Evolutionary conservation across 2,888 invertebrate genomes (phyloP).

Genomic region (Leptura quadrifasciata): DNA sequence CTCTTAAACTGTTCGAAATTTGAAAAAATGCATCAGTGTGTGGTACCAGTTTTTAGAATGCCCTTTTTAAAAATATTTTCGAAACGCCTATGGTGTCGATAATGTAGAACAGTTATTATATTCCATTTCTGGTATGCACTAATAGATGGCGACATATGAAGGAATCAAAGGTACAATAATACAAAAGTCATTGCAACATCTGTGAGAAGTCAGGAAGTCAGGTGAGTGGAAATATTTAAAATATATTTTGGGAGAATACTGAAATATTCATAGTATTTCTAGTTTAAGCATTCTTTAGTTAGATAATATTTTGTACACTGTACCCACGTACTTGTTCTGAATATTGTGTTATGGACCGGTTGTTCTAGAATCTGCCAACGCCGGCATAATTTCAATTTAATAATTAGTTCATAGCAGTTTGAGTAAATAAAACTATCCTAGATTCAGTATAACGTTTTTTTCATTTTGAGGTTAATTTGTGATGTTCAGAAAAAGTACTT

Average conservation of each 20-base stretch:
- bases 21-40: no score
- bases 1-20: no score
- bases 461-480: background rate
- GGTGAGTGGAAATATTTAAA: conserved; percentile 3
- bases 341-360: background rate
- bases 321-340: background rate
- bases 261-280: background rate
- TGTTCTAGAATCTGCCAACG: background rate
- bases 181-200: background rate
- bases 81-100: background rate
- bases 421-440: background rate
- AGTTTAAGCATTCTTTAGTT: background rate
- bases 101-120: background rate
- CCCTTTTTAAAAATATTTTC: background rate
- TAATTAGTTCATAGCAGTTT: background rate
- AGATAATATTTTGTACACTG: background rate
- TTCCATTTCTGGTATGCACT: background rate
- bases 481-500: background rate
- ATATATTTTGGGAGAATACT: background rate
- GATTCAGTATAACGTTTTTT: no score
- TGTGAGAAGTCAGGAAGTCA: background rate
- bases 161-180: no score
- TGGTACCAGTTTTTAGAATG: background rate
- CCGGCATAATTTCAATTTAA: background rate
- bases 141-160: background rate